Base-by-base conservation (phyloP, 2,797 vertebrate genomes). In the Brachyalestes nurse region DNA sequence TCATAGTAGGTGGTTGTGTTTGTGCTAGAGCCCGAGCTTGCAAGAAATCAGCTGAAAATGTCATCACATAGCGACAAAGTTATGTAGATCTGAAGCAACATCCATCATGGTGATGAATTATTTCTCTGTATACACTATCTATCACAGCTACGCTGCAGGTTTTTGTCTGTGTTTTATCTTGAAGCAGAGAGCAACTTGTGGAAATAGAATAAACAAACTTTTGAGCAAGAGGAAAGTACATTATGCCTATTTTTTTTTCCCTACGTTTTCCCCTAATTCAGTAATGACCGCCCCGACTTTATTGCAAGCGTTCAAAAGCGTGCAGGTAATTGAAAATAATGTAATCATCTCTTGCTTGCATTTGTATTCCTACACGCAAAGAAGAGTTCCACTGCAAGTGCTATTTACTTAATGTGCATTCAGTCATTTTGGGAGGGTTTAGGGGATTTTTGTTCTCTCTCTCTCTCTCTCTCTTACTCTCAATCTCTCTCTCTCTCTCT, bases 41-140 rank as follows among this genome's bases (percentile, higher is more conserved):
- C 28, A 55, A 78, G 71, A 49, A 55, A 13, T 53, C n/a, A 51
- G 10, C 34, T 62, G 45, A 42, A 64, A 71, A 62, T 47, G 23
- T 51, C 19, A 9, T 70, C 17, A 55, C 34, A 8, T 10, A 57
- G 77, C 34, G 55, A 61, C 53, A 71, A 2, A 23, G 23, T 34
- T 71, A 34, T 78, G 42, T 49, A 71, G 53, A 60, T 70, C 8
- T 60, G 57, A 71, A 70, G 55, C 25, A 34, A 19, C 42, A 47
- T 78, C 6, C 64, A 45, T 69, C 65, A 58, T 57, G 47, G 19
- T 69, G 64, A 67, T 77, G 65, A 51, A 69, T 28, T 78, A 72
- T 55, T 72, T 34, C 47, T 19, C 49, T 38, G 45, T 53, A 5
- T 42, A 53, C n/a, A 72, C 14, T 21, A 53, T 42, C 72, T 19